Evolutionary conservation across 2,888 invertebrate species (phyloP).

Genomic region (Agrotis exclamationis): DNA sequence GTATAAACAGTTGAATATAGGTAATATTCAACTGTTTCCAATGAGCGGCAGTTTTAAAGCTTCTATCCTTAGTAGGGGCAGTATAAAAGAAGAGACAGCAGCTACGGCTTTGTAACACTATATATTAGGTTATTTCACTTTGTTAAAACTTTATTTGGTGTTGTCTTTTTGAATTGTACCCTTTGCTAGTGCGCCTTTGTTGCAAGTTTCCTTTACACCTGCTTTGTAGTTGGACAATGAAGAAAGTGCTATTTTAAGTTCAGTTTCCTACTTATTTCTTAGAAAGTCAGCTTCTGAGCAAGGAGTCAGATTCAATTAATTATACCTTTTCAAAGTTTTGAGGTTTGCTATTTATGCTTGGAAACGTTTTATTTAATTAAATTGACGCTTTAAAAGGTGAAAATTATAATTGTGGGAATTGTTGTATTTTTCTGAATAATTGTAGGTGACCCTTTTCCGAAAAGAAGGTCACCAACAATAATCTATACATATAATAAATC

Average conservation of each 20-base stretch:
- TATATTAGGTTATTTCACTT: constrained; percentile 72
- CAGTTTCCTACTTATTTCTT: constrained; percentile 17
- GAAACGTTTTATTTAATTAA: background rate
- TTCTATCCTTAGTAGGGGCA: constrained; percentile 49
- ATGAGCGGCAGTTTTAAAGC: too few species aligned
- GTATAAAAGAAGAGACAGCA: constrained; percentile 50
- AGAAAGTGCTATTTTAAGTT: constrained; percentile 13
- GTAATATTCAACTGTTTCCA: too few species aligned
- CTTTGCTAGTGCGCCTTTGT: constrained; percentile 54
- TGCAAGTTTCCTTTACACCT: constrained; percentile 57
- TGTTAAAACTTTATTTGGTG: constrained; percentile 70
- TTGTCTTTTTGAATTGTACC: constrained; percentile 61
- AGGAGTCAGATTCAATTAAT: constrained; percentile 12
- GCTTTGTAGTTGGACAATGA: constrained; percentile 21
- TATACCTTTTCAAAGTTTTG: background rate
- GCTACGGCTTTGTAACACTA: constrained; percentile 71
- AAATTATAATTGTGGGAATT: too few species aligned
- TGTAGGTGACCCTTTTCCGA: too few species aligned
- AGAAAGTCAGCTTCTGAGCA: background rate
- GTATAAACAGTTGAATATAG: too few species aligned
- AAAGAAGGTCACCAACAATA: too few species aligned
- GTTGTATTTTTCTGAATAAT: too few species aligned
- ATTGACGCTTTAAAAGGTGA: too few species aligned
- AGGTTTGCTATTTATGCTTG: background rate
- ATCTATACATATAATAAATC: too few species aligned